A percentile compares a stretch with the other conserved stretches of the same genome.
phyloP scores from a whole-genome alignment of 2,113 vertebrate species.

The Machaerirhynchus nigripectus region DNA sequence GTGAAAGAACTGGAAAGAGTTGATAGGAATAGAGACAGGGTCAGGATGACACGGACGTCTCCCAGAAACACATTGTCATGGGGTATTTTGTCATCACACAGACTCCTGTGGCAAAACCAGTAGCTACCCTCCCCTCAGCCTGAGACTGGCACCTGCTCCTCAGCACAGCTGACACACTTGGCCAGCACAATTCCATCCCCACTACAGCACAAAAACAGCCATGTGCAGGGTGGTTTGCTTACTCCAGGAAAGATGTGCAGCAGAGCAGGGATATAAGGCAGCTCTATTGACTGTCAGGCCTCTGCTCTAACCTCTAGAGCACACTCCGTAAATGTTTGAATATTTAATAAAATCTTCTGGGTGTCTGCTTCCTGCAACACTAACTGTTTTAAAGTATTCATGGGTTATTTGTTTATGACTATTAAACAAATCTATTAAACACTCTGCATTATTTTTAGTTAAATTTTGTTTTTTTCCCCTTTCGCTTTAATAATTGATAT shows the following conservation, averaged over 20 bases:
- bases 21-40: neutral
- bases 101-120: rapidly evolving
- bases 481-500: slow-evolving; percentile 65
- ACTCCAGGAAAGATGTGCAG: neutral
- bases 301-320: slow-evolving; percentile 32
- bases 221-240: rapidly evolving
- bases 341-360: slow-evolving; percentile 65
- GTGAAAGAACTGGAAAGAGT: neutral
- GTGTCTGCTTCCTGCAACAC: slow-evolving; percentile 44
- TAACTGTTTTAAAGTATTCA: slow-evolving; percentile 65
- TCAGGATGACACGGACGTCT: neutral
- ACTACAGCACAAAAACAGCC: neutral
- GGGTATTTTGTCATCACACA: neutral
- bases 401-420: slow-evolving; percentile 67
- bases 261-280: neutral
- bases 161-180: neutral
- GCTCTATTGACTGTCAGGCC: neutral
- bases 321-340: slow-evolving; percentile 42
- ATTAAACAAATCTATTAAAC: slow-evolving; percentile 68
- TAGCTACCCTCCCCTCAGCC: neutral
- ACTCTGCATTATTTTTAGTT: slow-evolving; percentile 57
- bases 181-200: neutral
- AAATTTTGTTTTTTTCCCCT: neutral
- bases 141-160: neutral
- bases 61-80: neutral